Percentiles rank a stretch among this genome's conserved stretches.
Conservation (phyloP, 2,113 vertebrate species). For the Sterna hirundo region DNA sequence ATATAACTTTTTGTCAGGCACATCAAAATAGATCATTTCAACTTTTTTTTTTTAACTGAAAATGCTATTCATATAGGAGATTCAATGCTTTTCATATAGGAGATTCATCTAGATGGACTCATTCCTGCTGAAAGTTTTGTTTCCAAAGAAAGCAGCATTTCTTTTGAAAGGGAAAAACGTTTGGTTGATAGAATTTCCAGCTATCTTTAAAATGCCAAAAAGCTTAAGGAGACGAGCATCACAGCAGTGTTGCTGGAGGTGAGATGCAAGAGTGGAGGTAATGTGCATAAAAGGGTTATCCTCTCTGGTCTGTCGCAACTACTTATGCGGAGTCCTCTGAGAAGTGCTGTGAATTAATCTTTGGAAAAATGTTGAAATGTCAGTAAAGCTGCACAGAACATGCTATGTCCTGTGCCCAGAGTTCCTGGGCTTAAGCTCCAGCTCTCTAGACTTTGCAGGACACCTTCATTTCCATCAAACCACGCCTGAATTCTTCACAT, state of each 20-base stretch:
- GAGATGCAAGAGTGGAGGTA: neutral
- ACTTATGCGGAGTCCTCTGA: neutral
- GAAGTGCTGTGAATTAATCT: neutral
- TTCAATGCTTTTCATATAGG: neutral
- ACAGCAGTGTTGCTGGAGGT: neutral
- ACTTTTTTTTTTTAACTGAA: neutral
- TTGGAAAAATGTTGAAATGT: neutral
- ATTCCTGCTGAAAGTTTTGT: neutral
- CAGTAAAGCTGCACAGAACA: neutral
- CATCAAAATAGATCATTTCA: neutral
- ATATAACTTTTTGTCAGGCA: neutral
- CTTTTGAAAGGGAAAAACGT: neutral
- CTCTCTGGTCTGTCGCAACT: neutral
- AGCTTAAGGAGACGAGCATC: neutral
- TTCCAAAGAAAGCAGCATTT: neutral
- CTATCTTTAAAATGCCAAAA: neutral
- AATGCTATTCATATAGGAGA: neutral
- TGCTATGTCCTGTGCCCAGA: accelerated
- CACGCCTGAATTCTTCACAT: neutral
- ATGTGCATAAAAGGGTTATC: neutral
- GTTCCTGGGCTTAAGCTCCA: neutral
- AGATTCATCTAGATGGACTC: neutral
- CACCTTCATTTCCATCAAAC: neutral
- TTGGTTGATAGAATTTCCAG: neutral
- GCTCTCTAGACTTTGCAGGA: neutral